A percentile compares a stretch with the other conserved stretches of the same genome.
These are phyloP conservation scores for Dipodomys spectabilis DNA, from an alignment of 2,113 vertebrate genomes.

Conservation along the genomic window DNA sequence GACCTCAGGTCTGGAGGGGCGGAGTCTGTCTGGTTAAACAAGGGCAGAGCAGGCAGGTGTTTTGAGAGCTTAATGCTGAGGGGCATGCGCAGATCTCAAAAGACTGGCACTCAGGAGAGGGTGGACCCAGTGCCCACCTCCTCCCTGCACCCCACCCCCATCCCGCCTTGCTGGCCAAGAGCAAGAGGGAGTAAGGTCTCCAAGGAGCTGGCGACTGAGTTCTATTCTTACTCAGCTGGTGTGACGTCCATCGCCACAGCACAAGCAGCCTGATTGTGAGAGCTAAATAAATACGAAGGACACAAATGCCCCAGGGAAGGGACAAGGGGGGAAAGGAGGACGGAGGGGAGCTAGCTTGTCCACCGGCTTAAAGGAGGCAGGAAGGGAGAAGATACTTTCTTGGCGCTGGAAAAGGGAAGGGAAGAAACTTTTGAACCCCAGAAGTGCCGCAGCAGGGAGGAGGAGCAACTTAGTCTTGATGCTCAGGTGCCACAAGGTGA, in stretches of 20 bases:
- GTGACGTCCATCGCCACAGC: constrained; percentile 45
- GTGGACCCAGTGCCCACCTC: background rate
- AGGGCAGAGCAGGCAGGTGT: background rate
- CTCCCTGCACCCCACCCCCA: background rate
- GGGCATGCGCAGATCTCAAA: background rate
- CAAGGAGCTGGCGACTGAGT: background rate
- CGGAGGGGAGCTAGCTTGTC: background rate
- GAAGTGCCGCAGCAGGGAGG: background rate
- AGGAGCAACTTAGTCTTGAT: background rate
- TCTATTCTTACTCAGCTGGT: constrained; percentile 60
- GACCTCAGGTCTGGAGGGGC: background rate
- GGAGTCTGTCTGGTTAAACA: background rate
- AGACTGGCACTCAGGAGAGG: background rate
- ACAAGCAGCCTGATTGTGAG: constrained; percentile 62
- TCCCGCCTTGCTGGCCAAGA: background rate
- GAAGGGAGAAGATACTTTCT: background rate
- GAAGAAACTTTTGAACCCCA: background rate
- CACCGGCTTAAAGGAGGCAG: background rate
- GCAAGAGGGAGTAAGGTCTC: background rate
- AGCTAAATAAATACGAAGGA: constrained; percentile 63
- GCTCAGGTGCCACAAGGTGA: background rate
- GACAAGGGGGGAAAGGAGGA: background rate
- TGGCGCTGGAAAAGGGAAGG: background rate
- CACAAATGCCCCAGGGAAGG: constrained; percentile 51
- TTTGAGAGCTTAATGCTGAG: background rate